Evolutionary conservation across 2,113 vertebrate species (phyloP), one percentile per base, ranked within the genome.

Genomic region (Plecotus auritus): DNA sequence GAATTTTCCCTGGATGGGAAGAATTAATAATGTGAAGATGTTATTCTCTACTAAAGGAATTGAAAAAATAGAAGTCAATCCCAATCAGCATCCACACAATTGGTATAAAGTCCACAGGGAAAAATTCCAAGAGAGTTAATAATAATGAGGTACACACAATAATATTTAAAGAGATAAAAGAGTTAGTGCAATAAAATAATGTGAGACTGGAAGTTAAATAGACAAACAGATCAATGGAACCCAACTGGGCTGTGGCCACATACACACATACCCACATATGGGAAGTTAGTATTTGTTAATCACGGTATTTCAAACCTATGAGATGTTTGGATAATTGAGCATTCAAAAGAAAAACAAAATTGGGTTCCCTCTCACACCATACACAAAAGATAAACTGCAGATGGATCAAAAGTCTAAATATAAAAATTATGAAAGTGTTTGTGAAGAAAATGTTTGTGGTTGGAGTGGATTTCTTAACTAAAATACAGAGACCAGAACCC

Each of bases 21-120:
- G 66, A 97, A 90, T 85, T 91, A 90, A 54, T 93, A 83, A 94
- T 85, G 7, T 84, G 70, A 94, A 82, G 70, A 89, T 91, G 40
- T 49, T 45, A 30, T 32, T 80, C 37, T 91, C 85, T 72, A 88
- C 30, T 88, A 91, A 80, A 35, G 69, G 70, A 42, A n/a, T 81
- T 47, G 49, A 80, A 91, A 91, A 92, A 95, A 77, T 88, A 51
- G 28, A 81, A 67, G 49, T 94, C 26, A 86, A 28, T 81, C 22
- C 30, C 37, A 92, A 76, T 54, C 16, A 32, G 12, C 49, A 80
- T 59, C 51, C 54, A 86, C 54, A 76, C 85, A 61, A 5, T 85
- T 94, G 81, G 76, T 92, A 51, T n/a, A 30, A 94, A 77, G 49
- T 51, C n/a, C 20, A 26, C 13, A 49, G 45, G 32, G 45, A 90